Percentiles rank a stretch among this genome's conserved stretches.
Evolutionary conservation across 2,888 invertebrate genomes (phyloP).

Genomic region (Exocentrus adspersus): DNA sequence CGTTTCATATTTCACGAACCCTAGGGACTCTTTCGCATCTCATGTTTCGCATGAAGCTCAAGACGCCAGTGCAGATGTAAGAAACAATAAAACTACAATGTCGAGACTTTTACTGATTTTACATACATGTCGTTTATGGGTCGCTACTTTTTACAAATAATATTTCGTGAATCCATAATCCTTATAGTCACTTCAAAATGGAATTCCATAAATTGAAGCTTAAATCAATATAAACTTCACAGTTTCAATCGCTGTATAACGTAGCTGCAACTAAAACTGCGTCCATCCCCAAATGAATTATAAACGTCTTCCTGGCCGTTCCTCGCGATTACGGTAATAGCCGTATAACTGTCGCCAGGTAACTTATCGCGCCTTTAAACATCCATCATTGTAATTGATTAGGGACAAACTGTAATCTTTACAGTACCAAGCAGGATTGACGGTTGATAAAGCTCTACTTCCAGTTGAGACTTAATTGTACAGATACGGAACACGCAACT

Average conservation of each 20-base stretch:
- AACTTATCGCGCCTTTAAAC: background rate
- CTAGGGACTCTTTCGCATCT: background rate
- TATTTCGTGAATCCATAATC: no score
- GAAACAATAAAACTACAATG: background rate
- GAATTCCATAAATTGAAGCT: no score
- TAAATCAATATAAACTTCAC: no score
- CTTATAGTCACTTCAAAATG: no score
- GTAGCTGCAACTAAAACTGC: no score
- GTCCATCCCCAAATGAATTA: background rate
- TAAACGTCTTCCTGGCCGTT: background rate
- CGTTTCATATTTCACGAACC: background rate
- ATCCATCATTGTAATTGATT: slow-evolving; percentile 1
- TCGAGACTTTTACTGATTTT: background rate
- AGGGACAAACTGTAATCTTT: slow-evolving; percentile 1
- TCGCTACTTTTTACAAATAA: background rate
- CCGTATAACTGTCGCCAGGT: background rate
- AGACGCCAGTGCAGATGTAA: background rate
- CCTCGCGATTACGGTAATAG: background rate
- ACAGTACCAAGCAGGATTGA: background rate
- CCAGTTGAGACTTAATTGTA: background rate
- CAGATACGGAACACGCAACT: background rate
- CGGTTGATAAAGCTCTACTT: background rate
- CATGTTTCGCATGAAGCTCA: background rate
- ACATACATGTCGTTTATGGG: background rate
- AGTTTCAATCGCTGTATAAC: no score